Percentiles rank a stretch among this genome's conserved stretches.
Conservation (phyloP, 2,888 invertebrate genomes). For the Acholoe squamosa region DNA sequence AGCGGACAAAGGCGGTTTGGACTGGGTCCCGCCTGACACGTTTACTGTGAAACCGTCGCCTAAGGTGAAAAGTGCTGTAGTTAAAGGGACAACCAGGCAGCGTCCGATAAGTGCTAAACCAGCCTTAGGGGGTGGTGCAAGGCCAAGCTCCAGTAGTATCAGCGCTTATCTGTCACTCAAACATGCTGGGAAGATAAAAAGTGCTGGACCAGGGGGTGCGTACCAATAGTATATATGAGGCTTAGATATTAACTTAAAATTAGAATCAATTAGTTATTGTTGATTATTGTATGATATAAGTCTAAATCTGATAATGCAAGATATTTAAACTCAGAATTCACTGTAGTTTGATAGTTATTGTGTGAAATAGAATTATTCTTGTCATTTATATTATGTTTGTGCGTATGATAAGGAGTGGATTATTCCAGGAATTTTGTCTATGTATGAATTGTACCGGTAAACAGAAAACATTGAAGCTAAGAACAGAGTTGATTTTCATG, state of each 20-base stretch:
- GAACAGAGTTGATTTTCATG: too few species aligned
- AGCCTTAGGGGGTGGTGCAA: not conserved
- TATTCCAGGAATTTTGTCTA: too few species aligned
- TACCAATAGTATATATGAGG: not conserved
- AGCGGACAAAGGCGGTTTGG: not conserved
- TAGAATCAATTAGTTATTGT: not conserved
- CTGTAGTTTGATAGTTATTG: too few species aligned
- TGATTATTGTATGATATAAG: too few species aligned
- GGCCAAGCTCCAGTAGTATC: conserved; percentile 74
- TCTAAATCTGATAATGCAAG: too few species aligned
- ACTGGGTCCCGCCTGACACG: conserved; percentile 13
- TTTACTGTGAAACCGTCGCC: not conserved
- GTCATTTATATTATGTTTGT: too few species aligned
- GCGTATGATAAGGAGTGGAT: too few species aligned
- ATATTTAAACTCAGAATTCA: too few species aligned
- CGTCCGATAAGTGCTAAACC: not conserved
- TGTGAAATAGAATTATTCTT: too few species aligned
- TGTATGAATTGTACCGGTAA: too few species aligned
- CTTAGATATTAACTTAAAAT: not conserved
- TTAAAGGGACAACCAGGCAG: not conserved
- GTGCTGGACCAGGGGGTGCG: conserved; percentile 5
- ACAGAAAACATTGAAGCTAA: too few species aligned
- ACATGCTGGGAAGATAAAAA: conserved; percentile 71
- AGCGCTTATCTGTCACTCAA: conserved; percentile 78
- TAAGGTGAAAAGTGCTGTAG: not conserved